These are phyloP conservation scores for Drosophila basisetae DNA, from an alignment of 2,888 invertebrate species.

Conservation along the genomic window DNA sequence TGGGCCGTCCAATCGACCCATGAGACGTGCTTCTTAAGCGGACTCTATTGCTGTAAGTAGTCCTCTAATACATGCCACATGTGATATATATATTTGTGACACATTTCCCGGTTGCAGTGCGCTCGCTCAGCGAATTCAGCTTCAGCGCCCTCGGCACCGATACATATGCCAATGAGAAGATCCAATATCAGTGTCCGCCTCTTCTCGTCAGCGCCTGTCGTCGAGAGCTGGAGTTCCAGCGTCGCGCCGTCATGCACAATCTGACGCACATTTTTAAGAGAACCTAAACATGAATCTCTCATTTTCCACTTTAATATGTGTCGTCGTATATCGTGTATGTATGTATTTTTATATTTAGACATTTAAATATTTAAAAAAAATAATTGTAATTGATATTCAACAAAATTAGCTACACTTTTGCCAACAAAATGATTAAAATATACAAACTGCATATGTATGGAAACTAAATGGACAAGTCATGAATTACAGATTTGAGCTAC, in stretches of 20 bases:
- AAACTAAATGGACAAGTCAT: conserved; percentile 7
- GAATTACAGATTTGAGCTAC: conserved; percentile 4
- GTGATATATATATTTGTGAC: conserved; percentile 58
- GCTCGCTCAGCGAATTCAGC: conserved; percentile 88
- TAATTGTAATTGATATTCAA: conserved; percentile 23
- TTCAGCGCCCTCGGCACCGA: conserved; percentile 86
- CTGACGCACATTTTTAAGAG: conserved; percentile 78
- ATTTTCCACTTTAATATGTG: conserved; percentile 6
- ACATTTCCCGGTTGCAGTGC: conserved; percentile 86
- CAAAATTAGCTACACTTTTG: conserved; percentile 59
- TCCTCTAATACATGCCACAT: background rate
- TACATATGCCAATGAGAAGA: conserved; percentile 87
- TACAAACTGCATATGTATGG: conserved; percentile 8
- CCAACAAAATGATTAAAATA: conserved; percentile 23
- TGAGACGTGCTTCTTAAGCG: conserved; percentile 88
- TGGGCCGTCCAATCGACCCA: conserved; percentile 88
- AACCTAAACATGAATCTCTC: background rate
- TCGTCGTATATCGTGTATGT: conserved; percentile 5
- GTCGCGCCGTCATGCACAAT: conserved; percentile 84
- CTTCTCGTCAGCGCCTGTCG: conserved; percentile 87
- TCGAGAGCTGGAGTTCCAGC: conserved; percentile 86
- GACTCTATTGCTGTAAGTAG: conserved; percentile 88
- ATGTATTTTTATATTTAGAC: conserved; percentile 37
- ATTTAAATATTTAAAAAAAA: conserved; percentile 33
- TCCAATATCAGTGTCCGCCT: conserved; percentile 88